Evolutionary conservation across 2,888 invertebrate genomes (phyloP).

Genomic region (Cheilosia pagana): DNA sequence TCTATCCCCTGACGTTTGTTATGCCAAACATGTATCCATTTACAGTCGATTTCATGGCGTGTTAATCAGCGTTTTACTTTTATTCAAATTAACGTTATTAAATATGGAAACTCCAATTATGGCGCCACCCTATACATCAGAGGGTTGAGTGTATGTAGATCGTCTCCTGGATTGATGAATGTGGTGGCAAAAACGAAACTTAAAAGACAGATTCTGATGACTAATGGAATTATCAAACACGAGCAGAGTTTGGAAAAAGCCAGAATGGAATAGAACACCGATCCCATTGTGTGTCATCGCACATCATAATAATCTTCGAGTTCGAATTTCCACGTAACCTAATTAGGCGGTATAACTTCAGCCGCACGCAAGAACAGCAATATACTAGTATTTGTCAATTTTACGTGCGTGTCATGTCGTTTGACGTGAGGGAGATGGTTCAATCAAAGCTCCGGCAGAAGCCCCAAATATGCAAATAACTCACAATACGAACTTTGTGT

Average conservation of each 20-base stretch:
- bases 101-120: conserved; percentile 57
- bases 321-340: conserved; percentile 47
- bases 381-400: conserved; percentile 22
- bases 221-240: conserved; percentile 52
- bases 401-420: conserved; percentile 33
- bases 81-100: conserved; percentile 70
- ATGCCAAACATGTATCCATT: conserved; percentile 64
- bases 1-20: conserved; percentile 27
- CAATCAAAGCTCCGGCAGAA: conserved; percentile 42
- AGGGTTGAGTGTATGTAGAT: conserved; percentile 10
- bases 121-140: conserved; percentile 10
- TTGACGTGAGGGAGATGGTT: conserved; percentile 24
- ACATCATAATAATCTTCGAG: conserved; percentile 26
- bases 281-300: conserved; percentile 43
- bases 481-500: conserved; percentile 16
- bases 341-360: conserved; percentile 18
- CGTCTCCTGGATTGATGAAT: conserved; percentile 3
- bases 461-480: conserved; percentile 29
- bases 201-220: conserved; percentile 6
- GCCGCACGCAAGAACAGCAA: conserved; percentile 1
- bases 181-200: conserved; percentile 10
- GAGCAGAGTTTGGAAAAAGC: conserved; percentile 16
- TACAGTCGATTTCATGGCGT: conserved; percentile 73
- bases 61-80: conserved; percentile 72
- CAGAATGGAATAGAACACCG: conserved; percentile 35